A percentile compares a stretch with the other conserved stretches of the same genome.
phyloP scores from a whole-genome alignment of 1,140 invertebrate species.

The Cydia pomonella region DNA sequence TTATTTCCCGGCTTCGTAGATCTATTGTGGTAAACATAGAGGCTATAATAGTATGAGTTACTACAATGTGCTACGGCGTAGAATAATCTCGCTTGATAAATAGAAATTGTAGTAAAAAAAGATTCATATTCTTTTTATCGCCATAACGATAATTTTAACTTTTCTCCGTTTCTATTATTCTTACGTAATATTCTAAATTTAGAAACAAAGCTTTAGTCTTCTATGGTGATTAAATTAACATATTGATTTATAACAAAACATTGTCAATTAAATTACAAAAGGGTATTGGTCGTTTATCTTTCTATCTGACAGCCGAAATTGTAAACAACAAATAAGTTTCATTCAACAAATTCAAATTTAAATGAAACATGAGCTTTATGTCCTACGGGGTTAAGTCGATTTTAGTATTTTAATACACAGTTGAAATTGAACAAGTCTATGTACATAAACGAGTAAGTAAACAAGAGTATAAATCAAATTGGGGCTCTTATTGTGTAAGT shows the following conservation, averaged over 20 bases:
- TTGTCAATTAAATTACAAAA: conserved; percentile 19
- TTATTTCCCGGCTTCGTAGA: too few species aligned
- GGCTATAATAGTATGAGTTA: too few species aligned
- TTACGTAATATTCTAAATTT: background rate
- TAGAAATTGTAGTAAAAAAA: too few species aligned
- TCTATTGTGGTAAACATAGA: too few species aligned
- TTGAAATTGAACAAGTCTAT: conserved; percentile 18
- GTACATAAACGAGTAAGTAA: conserved; percentile 30
- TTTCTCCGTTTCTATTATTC: too few species aligned
- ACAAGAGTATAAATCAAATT: conserved; percentile 27
- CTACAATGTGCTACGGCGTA: too few species aligned
- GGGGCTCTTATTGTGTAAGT: conserved; percentile 17
- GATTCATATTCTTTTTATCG: too few species aligned
- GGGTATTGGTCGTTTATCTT: conserved; percentile 20
- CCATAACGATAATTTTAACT: too few species aligned
- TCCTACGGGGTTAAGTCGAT: background rate
- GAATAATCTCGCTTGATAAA: too few species aligned
- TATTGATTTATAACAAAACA: background rate
- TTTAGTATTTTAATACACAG: background rate
- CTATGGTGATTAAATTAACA: background rate
- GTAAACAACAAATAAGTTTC: conserved; percentile 32
- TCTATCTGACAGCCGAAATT: conserved; percentile 7
- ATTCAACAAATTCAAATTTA: background rate
- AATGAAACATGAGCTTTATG: background rate
- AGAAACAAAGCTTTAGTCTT: background rate